phyloP scores from a whole-genome alignment of 2,797 vertebrate genomes.

The Macroramphosus scolopax region DNA sequence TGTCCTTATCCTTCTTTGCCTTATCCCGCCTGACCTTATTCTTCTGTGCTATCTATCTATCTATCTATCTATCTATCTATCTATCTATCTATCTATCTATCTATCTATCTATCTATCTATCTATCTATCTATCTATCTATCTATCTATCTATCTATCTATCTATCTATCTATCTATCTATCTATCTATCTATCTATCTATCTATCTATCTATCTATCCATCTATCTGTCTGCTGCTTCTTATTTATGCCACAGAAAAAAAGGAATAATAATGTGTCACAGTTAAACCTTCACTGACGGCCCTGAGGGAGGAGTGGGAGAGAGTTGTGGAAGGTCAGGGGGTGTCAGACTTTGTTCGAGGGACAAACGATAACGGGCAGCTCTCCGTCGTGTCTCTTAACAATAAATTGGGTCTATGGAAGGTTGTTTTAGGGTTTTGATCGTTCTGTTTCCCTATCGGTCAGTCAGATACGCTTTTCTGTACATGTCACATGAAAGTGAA shows the following conservation, averaged over 20 bases:
- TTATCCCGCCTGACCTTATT: no score
- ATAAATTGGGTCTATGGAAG: no score
- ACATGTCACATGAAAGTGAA: no score
- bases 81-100: no score
- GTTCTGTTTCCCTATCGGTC: not conserved
- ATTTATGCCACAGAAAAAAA: conserved; percentile 34
- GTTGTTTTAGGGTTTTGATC: no score
- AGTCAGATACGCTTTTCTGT: not conserved
- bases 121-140: no score
- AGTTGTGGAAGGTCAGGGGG: conserved; percentile 27
- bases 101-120: no score
- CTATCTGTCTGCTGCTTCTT: conserved; percentile 22
- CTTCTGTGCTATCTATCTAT: no score
- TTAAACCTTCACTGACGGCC: conserved; percentile 24
- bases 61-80: no score
- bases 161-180: no score
- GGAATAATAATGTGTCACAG: conserved; percentile 14
- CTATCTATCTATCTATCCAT: conserved; percentile 18
- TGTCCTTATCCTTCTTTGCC: no score
- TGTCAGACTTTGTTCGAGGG: conserved; percentile 20
- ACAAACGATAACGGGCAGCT: conserved; percentile 23
- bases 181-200: conserved; percentile 18
- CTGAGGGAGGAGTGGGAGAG: conserved; percentile 22
- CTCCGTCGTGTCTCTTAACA: conserved; percentile 3
- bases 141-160: no score